A percentile compares a stretch with the other conserved stretches of the same genome.
Evolutionary conservation across 2,113 vertebrate species (phyloP).

Genomic region (Montifringilla adamsi): DNA sequence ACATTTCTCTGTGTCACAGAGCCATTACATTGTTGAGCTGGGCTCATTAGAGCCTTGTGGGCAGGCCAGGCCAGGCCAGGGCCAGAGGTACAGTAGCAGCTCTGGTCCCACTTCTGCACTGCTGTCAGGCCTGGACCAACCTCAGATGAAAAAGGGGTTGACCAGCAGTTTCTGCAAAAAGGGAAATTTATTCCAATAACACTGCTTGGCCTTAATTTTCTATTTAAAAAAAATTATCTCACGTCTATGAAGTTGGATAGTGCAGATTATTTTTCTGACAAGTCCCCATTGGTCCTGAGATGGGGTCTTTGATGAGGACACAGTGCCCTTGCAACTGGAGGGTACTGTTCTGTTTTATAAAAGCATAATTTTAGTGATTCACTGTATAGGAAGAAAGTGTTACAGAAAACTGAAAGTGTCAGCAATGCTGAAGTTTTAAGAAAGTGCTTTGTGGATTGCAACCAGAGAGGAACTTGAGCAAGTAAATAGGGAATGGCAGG

Average conservation of each 20-base stretch:
- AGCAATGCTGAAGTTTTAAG: not conserved
- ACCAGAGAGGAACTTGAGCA: not conserved
- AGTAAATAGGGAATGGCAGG: not conserved
- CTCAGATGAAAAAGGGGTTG: not conserved
- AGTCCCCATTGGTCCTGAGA: not conserved
- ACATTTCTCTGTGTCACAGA: not conserved
- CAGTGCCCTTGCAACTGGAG: not conserved
- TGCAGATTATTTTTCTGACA: not conserved
- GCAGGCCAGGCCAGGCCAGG: not conserved
- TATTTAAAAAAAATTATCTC: not conserved
- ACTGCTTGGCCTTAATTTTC: not conserved
- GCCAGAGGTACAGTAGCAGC: not conserved
- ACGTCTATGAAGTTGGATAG: not conserved
- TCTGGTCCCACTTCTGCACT: no score
- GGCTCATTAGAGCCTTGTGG: not conserved
- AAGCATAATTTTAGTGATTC: not conserved
- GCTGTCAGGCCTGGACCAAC: no score
- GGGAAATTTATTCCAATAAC: not conserved
- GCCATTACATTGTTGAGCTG: not conserved
- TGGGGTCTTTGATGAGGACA: not conserved
- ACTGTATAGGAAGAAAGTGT: not conserved
- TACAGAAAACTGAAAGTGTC: not conserved
- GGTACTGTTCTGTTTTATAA: not conserved
- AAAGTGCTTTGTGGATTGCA: not conserved
- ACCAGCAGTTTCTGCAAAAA: not conserved